phyloP scores from a whole-genome alignment of 2,797 vertebrate species.

The Ctenochaetus hawaiiensis region DNA sequence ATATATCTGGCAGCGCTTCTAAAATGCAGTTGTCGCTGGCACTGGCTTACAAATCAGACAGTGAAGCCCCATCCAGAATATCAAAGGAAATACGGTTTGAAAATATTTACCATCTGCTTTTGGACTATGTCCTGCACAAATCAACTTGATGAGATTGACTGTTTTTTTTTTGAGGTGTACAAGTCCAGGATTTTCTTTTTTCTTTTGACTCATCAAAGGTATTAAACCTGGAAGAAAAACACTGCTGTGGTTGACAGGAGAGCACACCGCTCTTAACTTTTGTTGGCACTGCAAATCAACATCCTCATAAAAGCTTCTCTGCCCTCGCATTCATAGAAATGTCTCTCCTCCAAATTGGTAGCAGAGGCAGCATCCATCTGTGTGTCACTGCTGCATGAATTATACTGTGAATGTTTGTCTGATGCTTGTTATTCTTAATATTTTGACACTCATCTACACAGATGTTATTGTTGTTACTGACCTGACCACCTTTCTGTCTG shows the following conservation, averaged over 20 bases:
- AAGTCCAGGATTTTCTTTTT: slow-evolving; percentile 30
- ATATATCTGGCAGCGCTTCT: slow-evolving; percentile 86
- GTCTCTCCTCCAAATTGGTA: slow-evolving; percentile 57
- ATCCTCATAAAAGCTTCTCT: slow-evolving; percentile 49
- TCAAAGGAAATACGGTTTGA: slow-evolving; percentile 76
- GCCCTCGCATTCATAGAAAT: slow-evolving; percentile 47
- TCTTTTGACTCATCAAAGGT: slow-evolving; percentile 37
- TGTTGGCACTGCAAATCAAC: slow-evolving; percentile 53
- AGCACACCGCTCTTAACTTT: slow-evolving; percentile 33
- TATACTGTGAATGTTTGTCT: slow-evolving; percentile 39
- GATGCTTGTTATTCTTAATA: slow-evolving; percentile 27
- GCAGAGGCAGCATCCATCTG: slow-evolving; percentile 53
- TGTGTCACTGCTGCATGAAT: slow-evolving; percentile 54
- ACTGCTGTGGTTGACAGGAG: slow-evolving; percentile 45
- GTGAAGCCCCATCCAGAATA: slow-evolving; percentile 75
- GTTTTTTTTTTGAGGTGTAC: slow-evolving; percentile 9
- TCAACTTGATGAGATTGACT: slow-evolving; percentile 62
- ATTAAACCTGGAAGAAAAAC: slow-evolving; percentile 54
- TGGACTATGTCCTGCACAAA: slow-evolving; percentile 67
- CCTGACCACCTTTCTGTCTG: slow-evolving; percentile 15
- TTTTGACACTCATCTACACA: slow-evolving; percentile 22
- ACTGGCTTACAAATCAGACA: slow-evolving; percentile 79
- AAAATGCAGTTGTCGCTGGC: slow-evolving; percentile 85
- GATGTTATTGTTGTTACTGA: slow-evolving; percentile 21
- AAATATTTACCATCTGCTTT: slow-evolving; percentile 81